These are phyloP conservation scores for Chondrilla cf. caribensis DNA, from an alignment of 37 sponge, comb jelly and placozoan species.

Conservation along the genomic window DNA sequence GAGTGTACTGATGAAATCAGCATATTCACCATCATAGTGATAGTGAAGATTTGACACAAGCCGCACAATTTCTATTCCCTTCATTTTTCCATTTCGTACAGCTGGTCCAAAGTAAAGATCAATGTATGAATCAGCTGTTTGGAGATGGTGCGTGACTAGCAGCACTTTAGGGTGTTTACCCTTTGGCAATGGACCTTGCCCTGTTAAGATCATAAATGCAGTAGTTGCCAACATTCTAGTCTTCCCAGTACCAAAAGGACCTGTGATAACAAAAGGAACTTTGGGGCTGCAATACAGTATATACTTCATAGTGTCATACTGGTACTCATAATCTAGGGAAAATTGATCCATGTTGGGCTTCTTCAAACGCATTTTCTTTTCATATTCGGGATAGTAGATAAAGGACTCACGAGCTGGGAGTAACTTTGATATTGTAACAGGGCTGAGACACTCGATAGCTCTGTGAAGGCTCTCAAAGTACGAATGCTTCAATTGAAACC, in stretches of 20 bases:
- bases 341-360: neutral
- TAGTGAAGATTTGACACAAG: neutral
- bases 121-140: conserved; percentile 26
- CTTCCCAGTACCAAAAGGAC: conserved; percentile 50
- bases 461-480: conserved; percentile 24
- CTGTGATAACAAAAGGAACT: conserved; percentile 21
- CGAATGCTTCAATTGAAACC: conserved; percentile 8
- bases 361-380: neutral
- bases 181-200: too few relatives aligned
- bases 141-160: neutral
- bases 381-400: neutral
- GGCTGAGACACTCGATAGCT: neutral
- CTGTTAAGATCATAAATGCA: neutral
- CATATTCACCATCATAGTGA: neutral
- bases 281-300: neutral
- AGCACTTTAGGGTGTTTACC: neutral
- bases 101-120: conserved; percentile 25
- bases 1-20: neutral
- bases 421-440: neutral
- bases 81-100: neutral
- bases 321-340: conserved; percentile 18
- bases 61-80: neutral
- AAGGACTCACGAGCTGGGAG: neutral
- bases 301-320: neutral
- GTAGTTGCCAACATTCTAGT: conserved; percentile 30